Evolutionary conservation across 2,888 invertebrate genomes (phyloP).

Genomic region (Caenorhabditis panamensis): DNA sequence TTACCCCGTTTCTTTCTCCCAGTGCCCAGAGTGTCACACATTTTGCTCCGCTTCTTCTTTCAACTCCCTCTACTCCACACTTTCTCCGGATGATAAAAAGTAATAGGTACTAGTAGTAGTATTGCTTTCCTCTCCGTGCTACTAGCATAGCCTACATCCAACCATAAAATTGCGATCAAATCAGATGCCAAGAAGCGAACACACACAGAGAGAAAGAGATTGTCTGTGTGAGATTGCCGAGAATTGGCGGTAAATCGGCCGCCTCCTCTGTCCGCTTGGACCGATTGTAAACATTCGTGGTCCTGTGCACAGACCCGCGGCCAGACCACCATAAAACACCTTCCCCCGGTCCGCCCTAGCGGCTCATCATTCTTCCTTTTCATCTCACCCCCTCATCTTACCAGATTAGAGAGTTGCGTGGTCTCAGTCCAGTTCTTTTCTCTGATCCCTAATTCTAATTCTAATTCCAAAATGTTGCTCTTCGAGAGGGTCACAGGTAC

Average conservation of each 20-base stretch:
- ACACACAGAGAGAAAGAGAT: slow-evolving; percentile 36
- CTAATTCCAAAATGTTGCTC: slow-evolving; percentile 27
- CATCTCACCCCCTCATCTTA: slow-evolving; percentile 37
- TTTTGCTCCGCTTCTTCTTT: slow-evolving; percentile 11
- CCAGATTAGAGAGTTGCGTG: slow-evolving; percentile 51
- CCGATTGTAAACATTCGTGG: slow-evolving; percentile 51
- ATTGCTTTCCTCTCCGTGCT: neutral
- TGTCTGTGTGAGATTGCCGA: slow-evolving; percentile 34
- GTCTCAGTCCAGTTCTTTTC: neutral
- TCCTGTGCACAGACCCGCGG: slow-evolving; percentile 31
- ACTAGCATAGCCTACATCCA: slow-evolving; percentile 28
- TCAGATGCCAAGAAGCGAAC: slow-evolving; percentile 1
- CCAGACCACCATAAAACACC: slow-evolving; percentile 42
- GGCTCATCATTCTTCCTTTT: slow-evolving; percentile 14
- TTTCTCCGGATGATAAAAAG: slow-evolving; percentile 15
- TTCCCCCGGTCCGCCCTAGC: slow-evolving; percentile 8
- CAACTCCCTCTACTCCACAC: neutral
- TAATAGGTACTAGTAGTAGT: slow-evolving; percentile 36
- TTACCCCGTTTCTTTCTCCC: slow-evolving; percentile 9
- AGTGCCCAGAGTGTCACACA: slow-evolving; percentile 21
- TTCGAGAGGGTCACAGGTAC: slow-evolving; percentile 47
- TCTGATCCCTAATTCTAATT: too few relatives aligned
- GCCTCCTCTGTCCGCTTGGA: neutral
- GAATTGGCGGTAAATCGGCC: slow-evolving; percentile 50
- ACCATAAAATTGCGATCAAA: slow-evolving; percentile 36